A percentile compares a stretch with the other conserved stretches of the same genome.
phyloP scores from a whole-genome alignment of 2,888 invertebrate genomes.

The Drosophila neonasuta region DNA sequence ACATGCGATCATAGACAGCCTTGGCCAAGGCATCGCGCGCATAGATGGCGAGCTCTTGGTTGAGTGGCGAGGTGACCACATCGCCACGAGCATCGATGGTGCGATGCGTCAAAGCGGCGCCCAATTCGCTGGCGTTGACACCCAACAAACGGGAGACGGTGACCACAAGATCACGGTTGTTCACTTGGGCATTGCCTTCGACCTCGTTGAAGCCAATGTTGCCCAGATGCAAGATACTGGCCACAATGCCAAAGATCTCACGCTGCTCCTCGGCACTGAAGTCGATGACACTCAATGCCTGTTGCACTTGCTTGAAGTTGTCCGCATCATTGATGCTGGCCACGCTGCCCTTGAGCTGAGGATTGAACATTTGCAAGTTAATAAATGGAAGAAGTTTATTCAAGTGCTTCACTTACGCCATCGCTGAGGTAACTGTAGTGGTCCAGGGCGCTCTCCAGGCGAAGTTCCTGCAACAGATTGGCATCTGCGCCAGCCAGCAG shows the following conservation, averaged over 20 bases:
- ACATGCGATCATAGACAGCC: conserved; percentile 94
- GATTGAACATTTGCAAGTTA: neutral
- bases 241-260: conserved; percentile 91
- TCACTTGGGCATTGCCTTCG: conserved; percentile 87
- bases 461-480: conserved; percentile 85
- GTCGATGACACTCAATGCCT: conserved; percentile 90
- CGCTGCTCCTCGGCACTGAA: conserved; percentile 88
- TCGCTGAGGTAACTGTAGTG: conserved; percentile 91
- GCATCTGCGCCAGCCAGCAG: conserved; percentile 89
- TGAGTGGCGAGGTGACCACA: conserved; percentile 91
- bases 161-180: conserved; percentile 86
- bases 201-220: conserved; percentile 91
- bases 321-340: conserved; percentile 85
- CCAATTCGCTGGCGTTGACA: conserved; percentile 86
- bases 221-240: conserved; percentile 92
- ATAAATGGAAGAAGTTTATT: neutral
- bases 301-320: conserved; percentile 87
- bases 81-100: conserved; percentile 94
- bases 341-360: conserved; percentile 83
- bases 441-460: conserved; percentile 87
- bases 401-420: conserved; percentile 84
- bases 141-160: conserved; percentile 89
- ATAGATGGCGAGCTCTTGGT: conserved; percentile 90
- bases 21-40: conserved; percentile 95
- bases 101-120: conserved; percentile 89